Percentiles rank a stretch among this genome's conserved stretches.
These are phyloP conservation scores for Oophaga pumilio DNA, from an alignment of 2,113 vertebrate genomes.

Conservation along the genomic window DNA sequence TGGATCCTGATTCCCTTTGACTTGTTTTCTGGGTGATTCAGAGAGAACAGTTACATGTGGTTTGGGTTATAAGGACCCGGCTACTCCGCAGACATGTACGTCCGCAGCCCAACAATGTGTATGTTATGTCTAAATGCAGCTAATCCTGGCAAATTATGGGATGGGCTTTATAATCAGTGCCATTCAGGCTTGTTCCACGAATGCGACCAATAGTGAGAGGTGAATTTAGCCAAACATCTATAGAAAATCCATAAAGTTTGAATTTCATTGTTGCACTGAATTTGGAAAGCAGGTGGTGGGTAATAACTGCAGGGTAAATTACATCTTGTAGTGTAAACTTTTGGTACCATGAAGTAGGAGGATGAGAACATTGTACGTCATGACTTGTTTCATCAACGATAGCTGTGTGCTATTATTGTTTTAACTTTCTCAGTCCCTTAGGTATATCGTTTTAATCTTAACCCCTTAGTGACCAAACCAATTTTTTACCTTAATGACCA, in stretches of 20 bases:
- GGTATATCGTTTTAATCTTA: too few species aligned
- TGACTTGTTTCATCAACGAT: too few species aligned
- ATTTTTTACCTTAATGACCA: too few species aligned
- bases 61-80: not conserved
- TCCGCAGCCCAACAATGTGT: not conserved
- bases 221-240: not conserved
- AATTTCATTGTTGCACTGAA: not conserved
- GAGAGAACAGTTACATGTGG: not conserved
- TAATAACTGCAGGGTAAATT: not conserved
- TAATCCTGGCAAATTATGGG: conserved; percentile 4
- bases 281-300: not conserved
- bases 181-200: not conserved
- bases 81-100: not conserved
- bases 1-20: not conserved
- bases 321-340: too few species aligned
- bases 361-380: not conserved
- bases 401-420: too few species aligned
- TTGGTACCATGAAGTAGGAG: not conserved
- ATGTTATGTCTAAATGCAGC: not conserved
- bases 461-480: too few species aligned
- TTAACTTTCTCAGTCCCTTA: too few species aligned
- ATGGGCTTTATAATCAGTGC: not conserved
- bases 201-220: not conserved
- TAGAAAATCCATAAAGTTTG: not conserved
- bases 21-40: not conserved